Percentiles rank a stretch among this genome's conserved stretches.
Evolutionary conservation across 2,797 vertebrate species (phyloP).

Genomic region (Paratrypauchen microcephalus): DNA sequence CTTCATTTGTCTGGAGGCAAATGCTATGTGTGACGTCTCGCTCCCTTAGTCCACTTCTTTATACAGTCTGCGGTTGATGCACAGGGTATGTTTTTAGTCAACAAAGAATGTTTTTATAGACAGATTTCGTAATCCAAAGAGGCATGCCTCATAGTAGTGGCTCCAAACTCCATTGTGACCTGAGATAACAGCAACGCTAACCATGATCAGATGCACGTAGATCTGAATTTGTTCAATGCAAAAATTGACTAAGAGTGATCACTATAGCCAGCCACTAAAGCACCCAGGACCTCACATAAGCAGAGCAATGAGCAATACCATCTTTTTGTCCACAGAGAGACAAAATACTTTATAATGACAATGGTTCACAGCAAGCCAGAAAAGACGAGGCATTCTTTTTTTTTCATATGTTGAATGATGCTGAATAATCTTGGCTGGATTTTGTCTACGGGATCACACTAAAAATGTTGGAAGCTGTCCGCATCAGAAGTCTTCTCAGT

Average conservation of each 20-base stretch:
- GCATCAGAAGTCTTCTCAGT: conserved; percentile 10
- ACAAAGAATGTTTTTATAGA: too few relatives aligned
- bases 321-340: not conserved
- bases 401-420: conserved; percentile 4
- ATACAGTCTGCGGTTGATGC: too few relatives aligned
- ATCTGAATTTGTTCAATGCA: not conserved
- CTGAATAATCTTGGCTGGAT: conserved; percentile 15
- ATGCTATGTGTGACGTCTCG: too few relatives aligned
- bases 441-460: conserved; percentile 5
- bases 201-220: not conserved
- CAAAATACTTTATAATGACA: conserved; percentile 6
- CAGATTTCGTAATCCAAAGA: not conserved
- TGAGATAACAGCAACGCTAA: not conserved
- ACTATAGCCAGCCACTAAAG: not conserved
- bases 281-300: not conserved
- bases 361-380: not conserved
- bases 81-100: too few relatives aligned
- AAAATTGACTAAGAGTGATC: not conserved
- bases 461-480: not conserved
- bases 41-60: too few relatives aligned
- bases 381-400: not conserved
- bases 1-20: too few relatives aligned
- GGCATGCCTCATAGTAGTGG: not conserved
- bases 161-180: not conserved
- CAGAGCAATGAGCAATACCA: not conserved